A percentile compares a stretch with the other conserved stretches of the same genome.
These are phyloP conservation scores for Cataglyphis altisquamis DNA, from an alignment of 2,888 invertebrate species.

Conservation along the genomic window DNA sequence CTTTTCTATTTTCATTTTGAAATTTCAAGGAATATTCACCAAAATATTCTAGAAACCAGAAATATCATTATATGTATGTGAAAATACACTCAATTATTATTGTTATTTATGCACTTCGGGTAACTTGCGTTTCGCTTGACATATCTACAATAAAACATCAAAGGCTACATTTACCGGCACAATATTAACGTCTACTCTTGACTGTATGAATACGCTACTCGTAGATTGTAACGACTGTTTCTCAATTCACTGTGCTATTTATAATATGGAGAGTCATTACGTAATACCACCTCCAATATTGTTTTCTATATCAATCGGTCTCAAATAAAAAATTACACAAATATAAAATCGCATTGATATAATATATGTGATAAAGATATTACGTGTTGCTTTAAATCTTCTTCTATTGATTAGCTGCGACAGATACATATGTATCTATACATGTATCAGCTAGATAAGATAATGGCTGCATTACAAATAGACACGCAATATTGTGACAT, in stretches of 20 bases:
- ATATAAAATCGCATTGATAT: background rate
- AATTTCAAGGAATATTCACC: background rate
- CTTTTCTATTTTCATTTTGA: background rate
- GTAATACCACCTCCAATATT: background rate
- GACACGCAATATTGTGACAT: background rate
- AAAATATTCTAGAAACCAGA: background rate
- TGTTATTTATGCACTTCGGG: background rate
- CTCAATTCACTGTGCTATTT: background rate
- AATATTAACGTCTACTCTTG: slow-evolving; percentile 9
- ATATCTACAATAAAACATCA: background rate
- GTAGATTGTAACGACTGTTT: background rate
- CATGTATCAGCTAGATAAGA: background rate
- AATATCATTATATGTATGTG: background rate
- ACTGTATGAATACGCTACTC: background rate
- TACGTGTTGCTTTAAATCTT: background rate
- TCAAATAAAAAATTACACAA: background rate
- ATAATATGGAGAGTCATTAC: background rate
- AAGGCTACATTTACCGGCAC: background rate
- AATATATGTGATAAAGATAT: background rate
- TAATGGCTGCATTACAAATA: background rate
- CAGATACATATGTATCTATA: background rate
- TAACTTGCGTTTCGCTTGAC: background rate
- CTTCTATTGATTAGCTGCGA: background rate
- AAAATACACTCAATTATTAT: background rate
- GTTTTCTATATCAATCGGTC: background rate